A percentile compares a stretch with the other conserved stretches of the same genome.
Conservation (phyloP, 2,113 vertebrate genomes). For the Spheniscus mendiculus region DNA sequence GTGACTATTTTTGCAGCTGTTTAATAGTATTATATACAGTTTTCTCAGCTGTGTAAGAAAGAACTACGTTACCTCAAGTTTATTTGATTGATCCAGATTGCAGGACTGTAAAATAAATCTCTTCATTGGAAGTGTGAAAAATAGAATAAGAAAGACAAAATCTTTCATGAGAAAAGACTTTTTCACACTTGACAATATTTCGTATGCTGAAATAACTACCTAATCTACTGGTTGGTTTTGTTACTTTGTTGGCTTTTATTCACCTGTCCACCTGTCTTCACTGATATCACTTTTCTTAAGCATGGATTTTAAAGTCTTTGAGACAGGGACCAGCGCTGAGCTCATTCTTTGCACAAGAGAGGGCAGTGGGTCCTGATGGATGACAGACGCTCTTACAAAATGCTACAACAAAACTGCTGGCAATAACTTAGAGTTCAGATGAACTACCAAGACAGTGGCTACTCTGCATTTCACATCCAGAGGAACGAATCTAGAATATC, state of each 20-base stretch:
- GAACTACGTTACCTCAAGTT: not conserved
- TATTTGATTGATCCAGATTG: not conserved
- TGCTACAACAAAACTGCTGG: not conserved
- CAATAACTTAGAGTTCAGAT: not conserved
- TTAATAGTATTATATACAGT: not conserved
- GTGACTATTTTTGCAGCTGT: not conserved
- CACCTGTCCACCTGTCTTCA: not conserved
- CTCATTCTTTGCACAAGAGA: not conserved
- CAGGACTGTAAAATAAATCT: not conserved
- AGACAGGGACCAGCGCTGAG: not conserved
- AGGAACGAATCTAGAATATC: not conserved
- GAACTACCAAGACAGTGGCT: not conserved
- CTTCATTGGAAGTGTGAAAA: not conserved
- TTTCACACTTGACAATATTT: not conserved
- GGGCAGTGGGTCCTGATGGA: not conserved
- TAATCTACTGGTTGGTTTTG: not conserved
- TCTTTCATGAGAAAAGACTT: not conserved
- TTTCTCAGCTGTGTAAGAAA: not conserved
- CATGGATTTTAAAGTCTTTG: not conserved
- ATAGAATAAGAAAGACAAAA: not conserved
- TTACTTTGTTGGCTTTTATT: not conserved
- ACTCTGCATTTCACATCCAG: not conserved
- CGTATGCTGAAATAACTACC: not conserved
- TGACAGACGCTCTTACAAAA: not conserved
- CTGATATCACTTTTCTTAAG: not conserved